Evolutionary conservation across 1,140 invertebrate genomes (phyloP).

Genomic region (Cyrtorhinus lividipennis): DNA sequence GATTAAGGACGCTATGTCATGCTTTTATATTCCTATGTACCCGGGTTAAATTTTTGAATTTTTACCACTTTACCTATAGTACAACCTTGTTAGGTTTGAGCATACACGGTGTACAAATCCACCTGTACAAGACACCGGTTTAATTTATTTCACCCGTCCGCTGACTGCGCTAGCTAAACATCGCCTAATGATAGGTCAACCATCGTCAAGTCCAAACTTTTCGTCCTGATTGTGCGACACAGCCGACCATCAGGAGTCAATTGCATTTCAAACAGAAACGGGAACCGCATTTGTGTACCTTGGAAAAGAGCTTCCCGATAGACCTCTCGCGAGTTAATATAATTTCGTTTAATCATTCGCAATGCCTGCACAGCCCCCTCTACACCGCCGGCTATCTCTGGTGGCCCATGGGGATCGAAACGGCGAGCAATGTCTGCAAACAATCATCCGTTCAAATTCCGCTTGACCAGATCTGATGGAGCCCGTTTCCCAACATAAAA

Average conservation of each 20-base stretch:
- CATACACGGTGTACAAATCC: no score
- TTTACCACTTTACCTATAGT: no score
- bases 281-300: constrained; percentile 7
- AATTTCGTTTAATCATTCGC: constrained; percentile 7
- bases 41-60: no score
- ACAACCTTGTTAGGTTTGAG: no score
- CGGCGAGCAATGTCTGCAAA: background rate
- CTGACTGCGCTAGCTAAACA: no score
- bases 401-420: no score
- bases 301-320: constrained; percentile 1
- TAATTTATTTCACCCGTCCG: no score
- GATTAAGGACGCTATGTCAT: no score
- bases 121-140: no score
- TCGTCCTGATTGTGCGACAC: background rate
- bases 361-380: background rate
- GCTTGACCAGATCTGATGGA: background rate
- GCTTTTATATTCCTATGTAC: no score
- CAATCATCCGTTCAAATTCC: background rate
- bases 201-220: background rate
- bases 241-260: background rate
- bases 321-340: constrained; percentile 8
- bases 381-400: no score
- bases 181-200: background rate
- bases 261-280: constrained; percentile 7
- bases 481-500: no score